These are phyloP conservation scores for Eidolon dupreanum DNA, from an alignment of 2,797 vertebrate genomes.

Conservation along the genomic window DNA sequence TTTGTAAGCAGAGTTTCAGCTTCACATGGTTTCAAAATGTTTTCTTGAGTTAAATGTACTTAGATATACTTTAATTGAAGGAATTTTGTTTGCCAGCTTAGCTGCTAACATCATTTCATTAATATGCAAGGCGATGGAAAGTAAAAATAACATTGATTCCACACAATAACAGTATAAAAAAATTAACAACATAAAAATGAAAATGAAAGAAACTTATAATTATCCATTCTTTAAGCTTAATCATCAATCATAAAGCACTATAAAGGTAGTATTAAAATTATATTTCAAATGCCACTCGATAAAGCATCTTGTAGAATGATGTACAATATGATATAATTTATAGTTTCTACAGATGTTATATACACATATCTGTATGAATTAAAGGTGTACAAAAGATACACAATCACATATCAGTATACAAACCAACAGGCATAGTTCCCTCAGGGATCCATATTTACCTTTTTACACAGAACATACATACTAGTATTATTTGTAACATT, in stretches of 20 bases:
- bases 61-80: constrained; percentile 57
- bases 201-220: neutral
- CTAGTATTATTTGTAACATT: neutral
- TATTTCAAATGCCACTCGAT: constrained; percentile 3
- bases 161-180: neutral
- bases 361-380: neutral
- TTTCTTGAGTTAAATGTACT: constrained; percentile 57
- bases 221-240: neutral
- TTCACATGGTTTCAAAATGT: constrained; percentile 56
- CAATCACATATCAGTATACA: neutral
- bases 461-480: neutral
- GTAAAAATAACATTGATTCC: constrained; percentile 38
- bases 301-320: neutral
- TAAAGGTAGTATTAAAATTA: neutral
- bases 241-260: neutral
- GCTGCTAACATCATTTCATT: constrained; percentile 56
- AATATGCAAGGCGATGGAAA: neutral
- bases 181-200: constrained; percentile 40
- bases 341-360: neutral
- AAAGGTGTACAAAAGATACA: constrained; percentile 5
- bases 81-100: constrained; percentile 47
- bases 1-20: constrained; percentile 49
- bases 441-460: neutral
- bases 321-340: neutral
- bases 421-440: neutral